Evolutionary conservation across 2,888 invertebrate species (phyloP).

Genomic region (Xylota segnis): DNA sequence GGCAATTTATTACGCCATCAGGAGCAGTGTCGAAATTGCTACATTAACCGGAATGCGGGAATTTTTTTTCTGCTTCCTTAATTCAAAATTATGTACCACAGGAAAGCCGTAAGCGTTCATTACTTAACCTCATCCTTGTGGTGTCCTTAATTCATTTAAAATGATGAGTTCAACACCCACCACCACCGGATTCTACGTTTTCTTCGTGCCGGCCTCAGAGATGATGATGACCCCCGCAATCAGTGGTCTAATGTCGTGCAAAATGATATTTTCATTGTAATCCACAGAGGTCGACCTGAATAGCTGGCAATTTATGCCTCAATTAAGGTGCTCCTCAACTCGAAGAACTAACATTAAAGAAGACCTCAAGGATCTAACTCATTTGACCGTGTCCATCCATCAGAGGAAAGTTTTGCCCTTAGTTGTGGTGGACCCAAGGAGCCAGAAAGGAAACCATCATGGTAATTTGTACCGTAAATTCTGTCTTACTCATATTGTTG

Average conservation of each 20-base stretch:
- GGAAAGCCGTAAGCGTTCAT: conserved; percentile 42
- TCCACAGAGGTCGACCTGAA: conserved; percentile 45
- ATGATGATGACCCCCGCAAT: conserved; percentile 62
- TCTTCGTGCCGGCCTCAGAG: neutral
- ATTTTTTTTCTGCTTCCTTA: conserved; percentile 36
- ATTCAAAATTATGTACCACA: conserved; percentile 27
- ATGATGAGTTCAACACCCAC: conserved; percentile 48
- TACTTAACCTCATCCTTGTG: conserved; percentile 43
- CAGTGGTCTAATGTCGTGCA: conserved; percentile 67
- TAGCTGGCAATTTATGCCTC: conserved; percentile 56
- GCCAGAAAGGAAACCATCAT: conserved; percentile 39
- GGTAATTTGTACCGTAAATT: conserved; percentile 51
- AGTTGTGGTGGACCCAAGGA: conserved; percentile 11
- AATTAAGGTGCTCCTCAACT: conserved; percentile 64
- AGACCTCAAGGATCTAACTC: conserved; percentile 54
- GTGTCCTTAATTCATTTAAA: conserved; percentile 60
- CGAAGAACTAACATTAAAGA: conserved; percentile 43
- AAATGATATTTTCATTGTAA: conserved; percentile 62
- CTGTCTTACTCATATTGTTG: conserved; percentile 15
- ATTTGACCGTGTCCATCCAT: conserved; percentile 62
- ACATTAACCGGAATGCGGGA: conserved; percentile 41
- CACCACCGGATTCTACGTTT: too few species aligned
- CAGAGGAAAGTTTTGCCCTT: conserved; percentile 47
- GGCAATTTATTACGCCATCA: conserved; percentile 57
- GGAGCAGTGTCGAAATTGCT: conserved; percentile 33